Base-by-base conservation (phyloP, 2,113 vertebrate species). In the Neogale vison region DNA sequence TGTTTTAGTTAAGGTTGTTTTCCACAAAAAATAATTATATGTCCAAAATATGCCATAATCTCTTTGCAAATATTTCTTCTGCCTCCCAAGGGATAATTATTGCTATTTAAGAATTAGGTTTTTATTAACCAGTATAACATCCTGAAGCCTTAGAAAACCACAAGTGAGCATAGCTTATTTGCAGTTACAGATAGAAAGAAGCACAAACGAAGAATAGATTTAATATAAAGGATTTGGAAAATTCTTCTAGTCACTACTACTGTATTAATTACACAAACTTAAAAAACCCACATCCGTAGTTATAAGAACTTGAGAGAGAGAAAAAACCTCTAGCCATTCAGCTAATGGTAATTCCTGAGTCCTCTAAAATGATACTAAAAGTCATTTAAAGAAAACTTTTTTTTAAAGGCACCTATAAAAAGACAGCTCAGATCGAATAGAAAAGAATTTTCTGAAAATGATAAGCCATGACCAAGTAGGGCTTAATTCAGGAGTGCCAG, bases 1-100 rank as follows among this genome's bases (percentile, higher is more conserved):
- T 87, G 81, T 96, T 80, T 95, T 90, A 47, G 52, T 82, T 72
- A n/a, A 17, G 55, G 18, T 77, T 83, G 13, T 17, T 79, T 93
- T 76, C 36, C 79, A 65, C 14, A 84, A 50, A 97, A 83, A 80
- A 26, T 86, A 88, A 74, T 71, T 92, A 8, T 65, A 29, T 95
- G n/a, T 31, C 39, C 24, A 71, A 61, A 93, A 77, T 23, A 36
- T 5, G 1, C 20, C 81, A 1, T 74, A 86, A 94, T 91, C 47
- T 85, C 50, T 59, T 29, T 79, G 42, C 57, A 84, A 9, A 52
- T 72, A 80, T 80, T 88, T 88, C 42, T 69, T 85, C 79, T 94
- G 29, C 63, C 34, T 85, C 63, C 21, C 17, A 88, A 84, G 47
- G 18, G 10, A 52, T 67, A 90, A 95, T 71, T 24, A 31, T 47